Percentiles rank a stretch among this genome's conserved stretches.
phyloP scores from a whole-genome alignment of 2,113 vertebrate species.

The Furnarius figulus region DNA sequence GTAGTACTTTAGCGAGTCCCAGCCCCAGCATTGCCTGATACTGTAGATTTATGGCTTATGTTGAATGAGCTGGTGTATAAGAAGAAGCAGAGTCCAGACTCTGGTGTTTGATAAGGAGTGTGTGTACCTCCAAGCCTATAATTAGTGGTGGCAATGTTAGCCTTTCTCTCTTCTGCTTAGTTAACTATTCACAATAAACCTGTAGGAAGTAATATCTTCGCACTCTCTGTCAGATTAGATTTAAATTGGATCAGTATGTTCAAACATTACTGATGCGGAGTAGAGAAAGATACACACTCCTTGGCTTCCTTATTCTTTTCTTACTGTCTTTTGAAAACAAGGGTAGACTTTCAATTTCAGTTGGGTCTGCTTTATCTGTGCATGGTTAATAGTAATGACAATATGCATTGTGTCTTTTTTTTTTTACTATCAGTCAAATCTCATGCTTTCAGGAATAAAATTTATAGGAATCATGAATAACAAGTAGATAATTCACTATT shows the following conservation, averaged over 20 bases:
- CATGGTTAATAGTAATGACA: not conserved
- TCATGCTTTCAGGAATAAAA: not conserved
- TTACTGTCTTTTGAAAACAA: not conserved
- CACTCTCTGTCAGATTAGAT: not conserved
- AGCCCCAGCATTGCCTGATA: rapidly evolving
- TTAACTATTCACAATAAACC: not conserved
- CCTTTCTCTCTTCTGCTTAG: not conserved
- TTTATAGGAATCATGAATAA: not conserved
- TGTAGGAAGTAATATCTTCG: not conserved
- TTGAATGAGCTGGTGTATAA: not conserved
- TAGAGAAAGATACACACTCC: not conserved
- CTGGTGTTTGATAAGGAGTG: not conserved
- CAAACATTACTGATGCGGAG: not conserved
- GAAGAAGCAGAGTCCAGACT: not conserved
- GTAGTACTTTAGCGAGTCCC: not conserved
- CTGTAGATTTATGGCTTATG: not conserved
- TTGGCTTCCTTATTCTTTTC: not conserved
- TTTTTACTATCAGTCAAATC: not conserved
- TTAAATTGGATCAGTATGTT: not conserved
- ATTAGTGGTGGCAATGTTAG: not conserved
- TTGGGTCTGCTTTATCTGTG: not conserved
- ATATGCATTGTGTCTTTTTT: not conserved
- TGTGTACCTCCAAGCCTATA: not conserved
- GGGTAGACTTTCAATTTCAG: not conserved
- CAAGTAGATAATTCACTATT: constrained; percentile 28